phyloP scores from a whole-genome alignment of 1,140 invertebrate genomes.

The Drosophila quadrilineata region DNA sequence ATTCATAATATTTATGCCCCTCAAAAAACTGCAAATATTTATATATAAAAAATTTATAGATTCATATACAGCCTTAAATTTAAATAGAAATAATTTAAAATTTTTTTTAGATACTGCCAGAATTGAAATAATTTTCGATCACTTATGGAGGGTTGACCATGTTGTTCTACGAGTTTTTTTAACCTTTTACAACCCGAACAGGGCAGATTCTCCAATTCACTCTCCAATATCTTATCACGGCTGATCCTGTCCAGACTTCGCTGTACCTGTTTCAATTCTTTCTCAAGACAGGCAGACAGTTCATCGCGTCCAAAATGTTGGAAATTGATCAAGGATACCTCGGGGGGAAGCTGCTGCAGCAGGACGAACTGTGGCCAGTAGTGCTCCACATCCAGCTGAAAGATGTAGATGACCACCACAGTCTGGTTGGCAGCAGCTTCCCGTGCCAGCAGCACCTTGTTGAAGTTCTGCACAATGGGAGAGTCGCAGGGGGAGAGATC shows the following conservation, averaged over 20 bases:
- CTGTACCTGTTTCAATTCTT: constrained; percentile 36
- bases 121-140: background rate
- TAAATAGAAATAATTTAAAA: too few relatives aligned
- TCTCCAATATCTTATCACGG: constrained; percentile 23
- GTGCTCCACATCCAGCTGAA: constrained; percentile 36
- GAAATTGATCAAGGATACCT: constrained; percentile 54
- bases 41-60: too few relatives aligned
- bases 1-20: too few relatives aligned
- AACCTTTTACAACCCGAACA: constrained; percentile 53
- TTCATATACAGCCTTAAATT: too few relatives aligned
- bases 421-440: constrained; percentile 42
- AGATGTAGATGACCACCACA: constrained; percentile 61
- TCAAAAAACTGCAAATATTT: too few relatives aligned
- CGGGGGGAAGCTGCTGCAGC: constrained; percentile 55
- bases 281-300: constrained; percentile 50
- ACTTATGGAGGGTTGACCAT: constrained; percentile 10
- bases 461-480: constrained; percentile 47
- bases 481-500: constrained; percentile 56
- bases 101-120: too few relatives aligned
- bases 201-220: constrained; percentile 21
- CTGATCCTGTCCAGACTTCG: constrained; percentile 13
- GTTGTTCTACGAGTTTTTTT: constrained; percentile 12
- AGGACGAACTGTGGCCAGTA: constrained; percentile 58
- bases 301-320: constrained; percentile 43
- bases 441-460: constrained; percentile 48